Conservation (phyloP, 2,113 vertebrate species). For the Callipepla squamata region DNA sequence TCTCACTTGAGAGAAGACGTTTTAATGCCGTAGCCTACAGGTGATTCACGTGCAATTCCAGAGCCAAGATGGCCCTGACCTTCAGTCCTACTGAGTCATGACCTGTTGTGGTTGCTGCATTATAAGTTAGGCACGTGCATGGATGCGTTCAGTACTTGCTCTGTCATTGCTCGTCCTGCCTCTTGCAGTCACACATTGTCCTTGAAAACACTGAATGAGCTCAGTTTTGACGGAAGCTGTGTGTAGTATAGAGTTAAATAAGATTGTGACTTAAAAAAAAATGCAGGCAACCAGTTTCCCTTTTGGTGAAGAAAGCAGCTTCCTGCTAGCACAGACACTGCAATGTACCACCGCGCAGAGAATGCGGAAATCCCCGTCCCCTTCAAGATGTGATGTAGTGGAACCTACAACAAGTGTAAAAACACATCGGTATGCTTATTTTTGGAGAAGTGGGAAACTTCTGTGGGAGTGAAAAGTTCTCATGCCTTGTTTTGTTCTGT, state of each 20-base stretch:
- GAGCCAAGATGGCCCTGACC: neutral
- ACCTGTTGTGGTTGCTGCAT: neutral
- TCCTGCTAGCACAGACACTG: neutral
- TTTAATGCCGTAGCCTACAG: neutral
- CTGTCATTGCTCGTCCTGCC: neutral
- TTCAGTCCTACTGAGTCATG: neutral
- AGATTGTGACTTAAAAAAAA: neutral
- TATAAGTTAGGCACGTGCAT: neutral
- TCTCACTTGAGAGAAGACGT: neutral
- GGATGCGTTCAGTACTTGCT: neutral
- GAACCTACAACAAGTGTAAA: conserved; percentile 12
- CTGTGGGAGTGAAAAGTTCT: neutral
- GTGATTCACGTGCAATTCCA: neutral
- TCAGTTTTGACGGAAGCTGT: neutral
- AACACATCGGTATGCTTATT: neutral
- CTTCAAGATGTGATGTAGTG: neutral
- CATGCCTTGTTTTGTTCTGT: neutral
- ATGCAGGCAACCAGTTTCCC: conserved; percentile 1
- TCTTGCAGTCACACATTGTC: rapidly evolving
- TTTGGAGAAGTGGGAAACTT: conserved; percentile 45
- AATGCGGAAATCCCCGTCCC: conserved; percentile 1
- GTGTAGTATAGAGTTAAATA: neutral
- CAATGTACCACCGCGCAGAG: neutral
- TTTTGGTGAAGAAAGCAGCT: conserved; percentile 2
- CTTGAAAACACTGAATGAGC: neutral